Evolutionary conservation across 2,113 vertebrate species (phyloP).

Genomic region (Brachypodius melanocephalos): DNA sequence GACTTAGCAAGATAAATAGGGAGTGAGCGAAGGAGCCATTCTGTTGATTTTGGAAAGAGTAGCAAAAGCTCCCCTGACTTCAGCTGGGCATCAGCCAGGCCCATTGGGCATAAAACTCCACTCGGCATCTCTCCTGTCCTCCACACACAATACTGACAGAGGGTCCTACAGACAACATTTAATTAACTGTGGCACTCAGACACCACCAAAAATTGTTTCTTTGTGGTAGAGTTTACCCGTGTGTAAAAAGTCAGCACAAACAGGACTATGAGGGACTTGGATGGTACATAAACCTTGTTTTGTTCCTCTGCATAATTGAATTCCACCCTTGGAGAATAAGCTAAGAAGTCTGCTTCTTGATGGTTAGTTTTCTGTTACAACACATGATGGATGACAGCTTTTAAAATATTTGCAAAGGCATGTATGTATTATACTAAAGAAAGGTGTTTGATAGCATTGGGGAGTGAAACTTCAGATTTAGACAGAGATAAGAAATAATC

Average conservation of each 20-base stretch:
- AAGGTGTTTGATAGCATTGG: not conserved
- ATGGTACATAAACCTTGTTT: slow-evolving; percentile 7
- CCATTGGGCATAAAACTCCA: slow-evolving; percentile 9
- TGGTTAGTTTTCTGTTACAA: slow-evolving; percentile 7
- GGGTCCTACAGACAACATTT: slow-evolving; percentile 5
- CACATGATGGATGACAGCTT: not conserved
- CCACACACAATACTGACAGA: not conserved
- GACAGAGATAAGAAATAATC: not conserved
- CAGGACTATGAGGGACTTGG: not conserved
- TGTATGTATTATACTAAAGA: not conserved
- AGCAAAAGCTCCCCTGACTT: slow-evolving; percentile 32
- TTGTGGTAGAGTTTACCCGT: not conserved
- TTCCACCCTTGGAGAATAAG: slow-evolving; percentile 7
- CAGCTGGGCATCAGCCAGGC: not conserved
- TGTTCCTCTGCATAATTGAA: not conserved
- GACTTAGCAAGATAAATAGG: slow-evolving; percentile 3
- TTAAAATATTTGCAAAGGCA: not conserved
- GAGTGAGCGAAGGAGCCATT: not conserved
- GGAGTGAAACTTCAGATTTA: not conserved
- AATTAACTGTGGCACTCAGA: not conserved
- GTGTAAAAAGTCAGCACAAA: not conserved
- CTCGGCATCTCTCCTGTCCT: not conserved
- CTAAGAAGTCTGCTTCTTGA: not conserved
- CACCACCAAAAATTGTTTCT: not conserved
- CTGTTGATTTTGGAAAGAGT: slow-evolving; percentile 33